Base-by-base conservation (phyloP, 2,888 invertebrate species). In the Ryuthela nishihirai region DNA sequence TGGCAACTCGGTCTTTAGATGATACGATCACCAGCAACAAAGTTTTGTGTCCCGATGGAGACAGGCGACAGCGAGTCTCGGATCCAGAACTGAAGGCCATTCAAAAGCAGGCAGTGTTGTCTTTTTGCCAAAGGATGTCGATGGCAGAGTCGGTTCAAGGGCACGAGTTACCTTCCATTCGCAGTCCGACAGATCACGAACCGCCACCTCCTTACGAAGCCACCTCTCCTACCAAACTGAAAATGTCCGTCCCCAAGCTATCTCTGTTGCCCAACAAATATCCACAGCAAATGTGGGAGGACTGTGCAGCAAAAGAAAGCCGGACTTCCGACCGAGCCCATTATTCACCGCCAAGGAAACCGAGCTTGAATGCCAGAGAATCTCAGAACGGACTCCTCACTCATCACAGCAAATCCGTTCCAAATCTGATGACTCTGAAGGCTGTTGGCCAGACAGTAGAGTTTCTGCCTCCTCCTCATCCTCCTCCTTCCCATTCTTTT, bases 51-150 rank as follows among this genome's bases (percentile, higher is more conserved):
- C 59, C 59, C 64, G 86, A 86, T 69, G 85, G 85, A 1, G 84
- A 83, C 44, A 87, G 85, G 72, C 82, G 82, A 58, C 84, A 84
- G 71, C 79, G 83, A 62, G 81, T 85, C 26, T 82, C 85, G 79
- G 75, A 76, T 67, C 69, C 85, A 7, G 85, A 87, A 0, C 73
- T 88, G 25, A 88, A 88, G 73, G 85, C 85, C 12, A 84, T 87
- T 60, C 88, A 88, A 70, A 88, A 88, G 75, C 86, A 87, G 72
- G 88, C 88, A 0, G 77, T 89, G 6, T 77, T 87, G 56, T 58
- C 62, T 4, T 62, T 58, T 32, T 62, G 54, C 49, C 58, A 62
- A 54, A 56, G 62, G 54, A 59, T 59, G 53, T 59, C 59, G 15
- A 39, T 53, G 15, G 59, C 59, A 21, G 59, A 59, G 46, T 53